phyloP scores from a whole-genome alignment of 2,888 invertebrate genomes.

The Xanthorhoe spadicearia region DNA sequence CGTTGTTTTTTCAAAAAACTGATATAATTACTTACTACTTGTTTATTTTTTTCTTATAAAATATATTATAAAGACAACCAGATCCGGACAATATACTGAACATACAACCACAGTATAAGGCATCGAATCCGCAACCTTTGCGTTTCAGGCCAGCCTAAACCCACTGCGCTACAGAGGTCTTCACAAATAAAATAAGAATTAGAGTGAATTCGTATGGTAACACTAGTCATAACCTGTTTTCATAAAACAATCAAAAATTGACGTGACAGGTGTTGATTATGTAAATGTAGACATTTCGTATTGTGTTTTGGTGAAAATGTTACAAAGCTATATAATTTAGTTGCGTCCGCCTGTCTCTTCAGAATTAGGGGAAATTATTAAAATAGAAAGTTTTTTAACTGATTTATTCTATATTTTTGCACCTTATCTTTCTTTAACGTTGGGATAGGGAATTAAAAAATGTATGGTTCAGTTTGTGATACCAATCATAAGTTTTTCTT shows the following conservation, averaged over 20 bases:
- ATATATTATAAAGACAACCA: too few species aligned
- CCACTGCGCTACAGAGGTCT: too few species aligned
- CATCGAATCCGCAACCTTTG: neutral
- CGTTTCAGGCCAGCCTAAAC: neutral
- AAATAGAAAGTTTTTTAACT: neutral
- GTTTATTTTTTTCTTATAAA: neutral
- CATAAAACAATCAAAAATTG: slow-evolving; percentile 11
- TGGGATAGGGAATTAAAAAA: too few species aligned
- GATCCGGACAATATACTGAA: too few species aligned
- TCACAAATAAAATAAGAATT: too few species aligned
- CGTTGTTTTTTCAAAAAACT: too few species aligned
- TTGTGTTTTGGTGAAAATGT: slow-evolving; percentile 6
- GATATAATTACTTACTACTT: too few species aligned
- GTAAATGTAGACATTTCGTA: slow-evolving; percentile 15
- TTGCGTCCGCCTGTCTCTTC: slow-evolving; percentile 15
- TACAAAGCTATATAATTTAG: slow-evolving; percentile 17
- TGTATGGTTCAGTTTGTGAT: too few species aligned
- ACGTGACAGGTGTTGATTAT: slow-evolving; percentile 26
- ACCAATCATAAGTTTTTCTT: too few species aligned
- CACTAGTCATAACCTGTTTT: slow-evolving; percentile 9
- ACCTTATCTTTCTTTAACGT: too few species aligned
- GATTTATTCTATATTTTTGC: too few species aligned
- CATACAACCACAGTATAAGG: neutral
- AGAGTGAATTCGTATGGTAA: neutral
- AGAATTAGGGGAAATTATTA: neutral